These are phyloP conservation scores for Spilogale gracilis DNA, from an alignment of 2,113 vertebrate genomes.

Conservation along the genomic window DNA sequence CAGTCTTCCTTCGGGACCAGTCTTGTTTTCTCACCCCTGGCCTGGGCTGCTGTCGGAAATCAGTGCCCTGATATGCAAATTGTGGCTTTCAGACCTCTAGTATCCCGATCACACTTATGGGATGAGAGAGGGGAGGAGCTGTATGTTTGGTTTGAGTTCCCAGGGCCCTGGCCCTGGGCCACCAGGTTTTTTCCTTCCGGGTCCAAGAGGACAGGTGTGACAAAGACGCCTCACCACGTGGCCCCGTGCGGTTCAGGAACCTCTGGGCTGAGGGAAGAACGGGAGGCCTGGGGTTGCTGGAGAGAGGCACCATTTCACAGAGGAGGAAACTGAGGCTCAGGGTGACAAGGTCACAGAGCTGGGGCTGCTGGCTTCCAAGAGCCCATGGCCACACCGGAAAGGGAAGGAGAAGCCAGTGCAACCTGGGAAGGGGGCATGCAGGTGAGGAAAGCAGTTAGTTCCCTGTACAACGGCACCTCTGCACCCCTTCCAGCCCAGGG, in stretches of 20 bases:
- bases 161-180: not conserved
- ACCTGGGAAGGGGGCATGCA: not conserved
- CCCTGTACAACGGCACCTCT: accelerated
- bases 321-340: not conserved
- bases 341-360: not conserved
- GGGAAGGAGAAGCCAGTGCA: not conserved
- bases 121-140: not conserved
- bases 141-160: not conserved
- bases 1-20: not conserved
- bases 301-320: not conserved
- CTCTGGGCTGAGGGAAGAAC: not conserved
- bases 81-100: not conserved
- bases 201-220: not conserved
- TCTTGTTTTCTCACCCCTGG: not conserved
- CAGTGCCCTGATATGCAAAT: not conserved
- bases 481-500: not conserved
- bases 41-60: not conserved
- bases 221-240: not conserved
- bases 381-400: not conserved
- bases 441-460: accelerated
- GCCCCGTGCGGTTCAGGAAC: accelerated
- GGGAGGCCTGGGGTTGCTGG: not conserved
- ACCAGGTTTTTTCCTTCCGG: not conserved
- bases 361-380: not conserved
- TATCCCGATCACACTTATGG: no score